Conservation (phyloP, 2,797 vertebrate species). For the Botia almorhae region DNA sequence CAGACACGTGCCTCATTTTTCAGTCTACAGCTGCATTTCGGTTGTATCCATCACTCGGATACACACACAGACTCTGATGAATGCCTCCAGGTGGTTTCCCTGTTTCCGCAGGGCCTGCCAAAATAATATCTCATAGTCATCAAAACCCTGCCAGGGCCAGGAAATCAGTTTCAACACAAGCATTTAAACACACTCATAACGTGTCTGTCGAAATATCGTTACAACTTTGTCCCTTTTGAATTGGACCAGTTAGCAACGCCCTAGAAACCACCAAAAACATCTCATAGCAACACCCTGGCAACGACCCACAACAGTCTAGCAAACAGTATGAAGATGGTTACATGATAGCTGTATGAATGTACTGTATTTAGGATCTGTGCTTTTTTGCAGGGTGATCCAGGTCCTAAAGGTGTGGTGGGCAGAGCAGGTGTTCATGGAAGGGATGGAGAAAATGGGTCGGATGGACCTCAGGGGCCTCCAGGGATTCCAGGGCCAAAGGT, state of each 20-base stretch:
- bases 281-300: not conserved
- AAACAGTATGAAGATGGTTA: not conserved
- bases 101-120: not conserved
- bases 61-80: not conserved
- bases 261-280: not conserved
- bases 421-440: conserved; percentile 75
- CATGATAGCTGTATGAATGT: not conserved
- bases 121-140: not conserved
- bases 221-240: not conserved
- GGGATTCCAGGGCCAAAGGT: conserved; percentile 83
- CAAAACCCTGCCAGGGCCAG: not conserved
- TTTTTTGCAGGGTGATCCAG: conserved; percentile 77
- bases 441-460: conserved; percentile 80
- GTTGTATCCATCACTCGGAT: not conserved
- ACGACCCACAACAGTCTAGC: not conserved
- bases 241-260: not conserved
- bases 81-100: conserved; percentile 1
- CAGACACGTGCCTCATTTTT: conserved; percentile 1
- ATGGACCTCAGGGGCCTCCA: conserved; percentile 77
- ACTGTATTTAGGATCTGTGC: not conserved
- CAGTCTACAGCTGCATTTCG: not conserved
- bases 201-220: not conserved
- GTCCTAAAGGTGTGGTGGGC: conserved; percentile 78
- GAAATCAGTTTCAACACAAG: too few species aligned
- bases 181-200: not conserved